phyloP scores from a whole-genome alignment of 53 echinoderm and acorn worm species.

The Hippasteria phrygiana region DNA sequence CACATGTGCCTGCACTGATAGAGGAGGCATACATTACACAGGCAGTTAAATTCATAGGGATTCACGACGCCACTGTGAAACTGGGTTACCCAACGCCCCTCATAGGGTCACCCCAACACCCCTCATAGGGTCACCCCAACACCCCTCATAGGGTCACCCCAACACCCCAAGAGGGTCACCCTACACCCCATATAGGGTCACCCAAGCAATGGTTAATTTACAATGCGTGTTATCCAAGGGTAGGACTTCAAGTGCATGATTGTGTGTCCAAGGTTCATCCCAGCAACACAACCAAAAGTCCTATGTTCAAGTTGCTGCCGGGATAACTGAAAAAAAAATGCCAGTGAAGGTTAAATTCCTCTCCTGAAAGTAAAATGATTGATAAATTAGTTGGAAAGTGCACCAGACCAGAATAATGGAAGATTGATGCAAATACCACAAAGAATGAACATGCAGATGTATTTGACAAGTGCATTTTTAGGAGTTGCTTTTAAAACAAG shows the following conservation, averaged over 20 bases:
- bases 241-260: neutral
- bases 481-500: too few species aligned
- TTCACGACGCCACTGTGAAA: too few species aligned
- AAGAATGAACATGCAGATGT: too few species aligned
- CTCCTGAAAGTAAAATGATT: neutral
- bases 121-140: too few species aligned
- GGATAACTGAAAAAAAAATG: neutral
- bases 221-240: neutral
- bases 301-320: neutral
- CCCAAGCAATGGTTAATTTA: too few species aligned
- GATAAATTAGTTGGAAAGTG: neutral
- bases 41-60: neutral
- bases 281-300: neutral
- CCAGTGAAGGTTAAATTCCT: neutral
- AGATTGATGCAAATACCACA: neutral
- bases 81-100: too few species aligned
- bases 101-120: too few species aligned
- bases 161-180: neutral
- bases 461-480: too few species aligned
- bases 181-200: too few species aligned
- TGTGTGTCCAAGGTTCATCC: neutral
- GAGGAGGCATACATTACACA: neutral
- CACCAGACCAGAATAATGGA: neutral
- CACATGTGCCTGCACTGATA: constrained; percentile 20
- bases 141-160: too few species aligned